phyloP scores from a whole-genome alignment of 2,888 invertebrate genomes.

The Andrena haemorrhoa region DNA sequence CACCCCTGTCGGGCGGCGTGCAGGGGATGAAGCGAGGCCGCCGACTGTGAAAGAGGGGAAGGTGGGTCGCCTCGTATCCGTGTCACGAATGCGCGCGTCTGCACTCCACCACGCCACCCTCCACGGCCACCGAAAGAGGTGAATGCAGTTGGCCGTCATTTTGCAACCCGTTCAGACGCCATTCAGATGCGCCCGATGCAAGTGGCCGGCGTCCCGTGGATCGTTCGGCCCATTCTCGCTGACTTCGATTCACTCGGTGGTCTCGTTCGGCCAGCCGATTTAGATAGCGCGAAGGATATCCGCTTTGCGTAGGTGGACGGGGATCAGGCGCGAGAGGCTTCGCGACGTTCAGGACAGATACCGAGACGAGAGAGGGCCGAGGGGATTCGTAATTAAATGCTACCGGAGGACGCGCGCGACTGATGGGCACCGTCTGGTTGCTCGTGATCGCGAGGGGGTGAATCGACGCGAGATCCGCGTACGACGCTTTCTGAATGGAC shows the following conservation, averaged over 20 bases:
- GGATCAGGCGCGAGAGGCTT: too few relatives aligned
- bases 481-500: conserved; percentile 28
- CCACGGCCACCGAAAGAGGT: conserved; percentile 72
- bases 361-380: too few relatives aligned
- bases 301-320: background rate
- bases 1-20: conserved; percentile 45
- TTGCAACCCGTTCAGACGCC: conserved; percentile 82
- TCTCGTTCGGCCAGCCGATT: background rate
- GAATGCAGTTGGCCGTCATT: conserved; percentile 83
- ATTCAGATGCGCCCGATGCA: conserved; percentile 81
- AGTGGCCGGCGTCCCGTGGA: conserved; percentile 66
- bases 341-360: too few relatives aligned
- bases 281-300: background rate
- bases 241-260: background rate
- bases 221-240: conserved; percentile 38
- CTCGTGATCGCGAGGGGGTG: conserved; percentile 7
- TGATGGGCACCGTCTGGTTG: too few relatives aligned
- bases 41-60: conserved; percentile 60
- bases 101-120: conserved; percentile 69
- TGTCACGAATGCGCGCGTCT: conserved; percentile 83
- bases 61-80: conserved; percentile 74
- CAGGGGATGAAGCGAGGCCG: conserved; percentile 65
- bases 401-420: too few relatives aligned
- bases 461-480: conserved; percentile 9
- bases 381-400: too few relatives aligned